A percentile compares a stretch with the other conserved stretches of the same genome.
Evolutionary conservation across 1,140 invertebrate genomes (phyloP).

Genomic region (Rhopalosiphum padi): DNA sequence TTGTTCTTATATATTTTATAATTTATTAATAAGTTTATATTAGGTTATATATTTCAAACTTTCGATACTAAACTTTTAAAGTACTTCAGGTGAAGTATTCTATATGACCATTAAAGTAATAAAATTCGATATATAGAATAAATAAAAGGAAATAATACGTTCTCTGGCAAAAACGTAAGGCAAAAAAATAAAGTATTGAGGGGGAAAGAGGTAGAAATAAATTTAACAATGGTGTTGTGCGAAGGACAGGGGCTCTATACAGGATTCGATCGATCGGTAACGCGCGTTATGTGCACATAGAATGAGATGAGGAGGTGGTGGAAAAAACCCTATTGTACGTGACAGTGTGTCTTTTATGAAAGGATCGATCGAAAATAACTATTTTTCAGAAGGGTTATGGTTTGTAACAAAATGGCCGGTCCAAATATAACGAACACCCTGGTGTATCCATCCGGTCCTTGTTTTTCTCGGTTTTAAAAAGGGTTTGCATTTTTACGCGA

Average conservation of each 20-base stretch:
- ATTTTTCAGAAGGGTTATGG: slow-evolving; percentile 58
- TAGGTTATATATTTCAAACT: background rate
- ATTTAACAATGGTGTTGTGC: slow-evolving; percentile 54
- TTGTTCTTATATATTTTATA: slow-evolving; percentile 8
- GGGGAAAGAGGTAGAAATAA: slow-evolving; percentile 56
- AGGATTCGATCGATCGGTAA: slow-evolving; percentile 56
- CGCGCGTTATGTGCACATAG: slow-evolving; percentile 27
- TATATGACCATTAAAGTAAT: slow-evolving; percentile 32
- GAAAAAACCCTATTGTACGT: slow-evolving; percentile 58
- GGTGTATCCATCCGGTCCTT: slow-evolving; percentile 48
- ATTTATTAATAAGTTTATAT: slow-evolving; percentile 29
- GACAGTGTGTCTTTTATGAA: slow-evolving; percentile 58
- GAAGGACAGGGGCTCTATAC: slow-evolving; percentile 44
- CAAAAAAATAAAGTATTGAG: slow-evolving; percentile 42
- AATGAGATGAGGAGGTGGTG: slow-evolving; percentile 35
- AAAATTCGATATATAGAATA: slow-evolving; percentile 45
- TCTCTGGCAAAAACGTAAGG: slow-evolving; percentile 35
- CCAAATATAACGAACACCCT: slow-evolving; percentile 44
- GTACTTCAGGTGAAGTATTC: slow-evolving; percentile 33
- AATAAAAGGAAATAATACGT: slow-evolving; percentile 51
- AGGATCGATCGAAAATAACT: slow-evolving; percentile 58
- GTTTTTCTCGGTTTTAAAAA: slow-evolving; percentile 43
- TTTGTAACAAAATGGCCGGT: slow-evolving; percentile 57
- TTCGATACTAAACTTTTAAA: slow-evolving; percentile 38
- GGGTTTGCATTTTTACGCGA: slow-evolving; percentile 50